These are phyloP conservation scores for Simalia tracyae DNA, from an alignment of 2,797 vertebrate genomes.

Conservation along the genomic window DNA sequence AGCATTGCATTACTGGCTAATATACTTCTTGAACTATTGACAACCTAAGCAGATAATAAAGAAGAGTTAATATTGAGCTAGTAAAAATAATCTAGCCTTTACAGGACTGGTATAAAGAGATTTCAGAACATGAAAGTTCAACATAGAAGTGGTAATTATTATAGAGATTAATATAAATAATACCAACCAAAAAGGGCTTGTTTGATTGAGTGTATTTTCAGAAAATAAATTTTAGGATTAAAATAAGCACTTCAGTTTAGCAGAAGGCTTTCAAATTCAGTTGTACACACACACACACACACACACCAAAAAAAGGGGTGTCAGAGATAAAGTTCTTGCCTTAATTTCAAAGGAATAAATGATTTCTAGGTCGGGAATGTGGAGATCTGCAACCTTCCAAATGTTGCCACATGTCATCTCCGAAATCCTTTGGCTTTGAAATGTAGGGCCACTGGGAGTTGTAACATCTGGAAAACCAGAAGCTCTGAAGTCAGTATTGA, in stretches of 20 bases:
- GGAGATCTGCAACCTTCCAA: background rate
- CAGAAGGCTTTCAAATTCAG: background rate
- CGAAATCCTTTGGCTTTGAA: background rate
- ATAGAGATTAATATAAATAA: background rate
- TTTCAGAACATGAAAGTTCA: background rate
- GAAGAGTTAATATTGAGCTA: background rate
- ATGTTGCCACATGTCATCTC: background rate
- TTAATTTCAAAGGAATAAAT: background rate
- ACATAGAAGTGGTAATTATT: background rate
- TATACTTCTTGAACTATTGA: background rate
- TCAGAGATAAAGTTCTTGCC: background rate
- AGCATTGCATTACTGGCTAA: background rate
- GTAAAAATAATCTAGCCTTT: background rate
- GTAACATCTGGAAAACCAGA: no score
- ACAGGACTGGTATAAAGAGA: background rate
- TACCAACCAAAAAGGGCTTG: background rate
- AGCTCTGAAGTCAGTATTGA: no score
- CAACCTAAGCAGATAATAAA: background rate
- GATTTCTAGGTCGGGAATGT: background rate
- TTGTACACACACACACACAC: background rate
- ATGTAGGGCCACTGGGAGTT: background rate
- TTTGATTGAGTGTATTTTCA: background rate
- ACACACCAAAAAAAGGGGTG: background rate
- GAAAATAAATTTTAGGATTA: background rate
- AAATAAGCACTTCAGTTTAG: background rate